Conservation (phyloP, 2,888 invertebrate species). For the Mythimna pallens region DNA sequence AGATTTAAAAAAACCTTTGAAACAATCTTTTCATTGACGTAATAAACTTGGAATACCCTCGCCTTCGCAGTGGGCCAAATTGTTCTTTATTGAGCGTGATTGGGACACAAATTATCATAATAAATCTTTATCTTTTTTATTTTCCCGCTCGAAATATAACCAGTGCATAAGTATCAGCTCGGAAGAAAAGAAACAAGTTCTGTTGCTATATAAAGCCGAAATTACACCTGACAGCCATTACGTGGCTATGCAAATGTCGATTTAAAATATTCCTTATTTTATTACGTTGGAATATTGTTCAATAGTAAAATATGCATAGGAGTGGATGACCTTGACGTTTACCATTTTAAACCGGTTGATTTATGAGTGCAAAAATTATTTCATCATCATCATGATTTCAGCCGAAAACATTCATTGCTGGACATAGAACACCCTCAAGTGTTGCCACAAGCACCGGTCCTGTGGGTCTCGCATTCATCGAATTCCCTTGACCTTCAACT, state of each 20-base stretch:
- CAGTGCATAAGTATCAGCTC: background rate
- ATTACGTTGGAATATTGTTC: background rate
- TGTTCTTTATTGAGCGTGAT: constrained; percentile 21
- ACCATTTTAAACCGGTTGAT: constrained; percentile 14
- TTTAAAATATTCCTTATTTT: constrained; percentile 19
- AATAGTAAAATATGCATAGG: background rate
- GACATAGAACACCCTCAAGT: no score
- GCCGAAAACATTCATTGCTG: no score
- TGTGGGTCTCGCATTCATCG: no score
- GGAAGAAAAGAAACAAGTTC: background rate
- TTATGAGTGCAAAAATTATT: background rate
- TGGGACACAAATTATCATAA: constrained; percentile 8
- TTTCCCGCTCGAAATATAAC: background rate
- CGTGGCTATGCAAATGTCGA: constrained; percentile 12
- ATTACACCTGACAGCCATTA: constrained; percentile 5
- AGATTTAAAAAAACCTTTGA: background rate
- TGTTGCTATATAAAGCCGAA: background rate
- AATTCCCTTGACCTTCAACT: no score
- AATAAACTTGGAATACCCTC: background rate
- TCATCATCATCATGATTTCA: no score
- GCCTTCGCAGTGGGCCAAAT: constrained; percentile 2
- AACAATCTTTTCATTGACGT: constrained; percentile 14
- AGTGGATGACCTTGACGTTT: constrained; percentile 23
- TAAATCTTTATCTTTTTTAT: constrained; percentile 24
- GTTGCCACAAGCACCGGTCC: no score